phyloP scores from a whole-genome alignment of 2,888 invertebrate genomes.

The Lasioglossum calceatum region DNA sequence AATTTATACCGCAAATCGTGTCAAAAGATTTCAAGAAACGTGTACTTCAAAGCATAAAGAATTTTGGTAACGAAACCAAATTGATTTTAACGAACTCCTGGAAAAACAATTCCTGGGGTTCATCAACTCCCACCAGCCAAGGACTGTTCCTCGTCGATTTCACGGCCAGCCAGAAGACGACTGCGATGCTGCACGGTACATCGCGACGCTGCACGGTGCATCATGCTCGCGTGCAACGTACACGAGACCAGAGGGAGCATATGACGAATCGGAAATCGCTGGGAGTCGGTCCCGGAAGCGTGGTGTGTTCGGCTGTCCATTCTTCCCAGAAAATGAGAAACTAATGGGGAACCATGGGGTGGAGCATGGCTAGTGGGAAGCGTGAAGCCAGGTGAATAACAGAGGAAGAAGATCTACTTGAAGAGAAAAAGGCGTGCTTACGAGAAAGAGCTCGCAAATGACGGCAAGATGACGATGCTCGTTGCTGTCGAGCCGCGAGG shows the following conservation, averaged over 20 bases:
- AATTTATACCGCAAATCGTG: no score
- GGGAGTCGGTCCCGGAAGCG: slow-evolving; percentile 34
- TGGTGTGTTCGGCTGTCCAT: slow-evolving; percentile 46
- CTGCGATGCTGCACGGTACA: background rate
- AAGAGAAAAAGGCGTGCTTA: slow-evolving; percentile 29
- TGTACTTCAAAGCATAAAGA: background rate
- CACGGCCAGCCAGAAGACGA: background rate
- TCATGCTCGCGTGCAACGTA: background rate
- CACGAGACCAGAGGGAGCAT: background rate
- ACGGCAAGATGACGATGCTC: slow-evolving; percentile 79
- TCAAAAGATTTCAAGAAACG: background rate
- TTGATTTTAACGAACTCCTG: background rate
- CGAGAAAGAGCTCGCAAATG: slow-evolving; percentile 76
- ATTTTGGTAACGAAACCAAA: no score
- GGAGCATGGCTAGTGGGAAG: slow-evolving; percentile 45
- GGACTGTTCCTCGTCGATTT: background rate
- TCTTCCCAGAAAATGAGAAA: slow-evolving; percentile 73
- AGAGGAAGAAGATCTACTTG: slow-evolving; percentile 7
- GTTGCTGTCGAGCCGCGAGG: slow-evolving; percentile 70
- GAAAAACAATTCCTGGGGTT: background rate
- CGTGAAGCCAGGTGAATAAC: slow-evolving; percentile 27
- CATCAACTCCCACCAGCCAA: background rate
- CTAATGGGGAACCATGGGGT: slow-evolving; percentile 66
- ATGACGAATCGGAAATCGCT: slow-evolving; percentile 46
- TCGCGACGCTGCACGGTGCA: background rate